Evolutionary conservation across 2,888 invertebrate genomes (phyloP).

Genomic region (Drosophila emarginata): DNA sequence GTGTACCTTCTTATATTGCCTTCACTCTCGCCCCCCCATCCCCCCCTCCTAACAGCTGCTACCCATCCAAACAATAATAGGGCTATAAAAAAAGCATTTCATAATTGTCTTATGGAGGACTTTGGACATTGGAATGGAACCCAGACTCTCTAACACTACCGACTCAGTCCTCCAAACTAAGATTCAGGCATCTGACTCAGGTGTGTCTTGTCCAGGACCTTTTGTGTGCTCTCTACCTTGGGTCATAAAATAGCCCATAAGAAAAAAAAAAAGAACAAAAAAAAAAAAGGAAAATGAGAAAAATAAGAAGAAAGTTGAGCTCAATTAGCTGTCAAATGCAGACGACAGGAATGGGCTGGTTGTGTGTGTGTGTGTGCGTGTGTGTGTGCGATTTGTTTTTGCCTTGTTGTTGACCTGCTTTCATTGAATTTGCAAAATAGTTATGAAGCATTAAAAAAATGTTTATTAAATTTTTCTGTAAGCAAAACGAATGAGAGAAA

Average conservation of each 20-base stretch:
- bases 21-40: not conserved
- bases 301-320: conserved; percentile 34
- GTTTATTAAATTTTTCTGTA: conserved; percentile 54
- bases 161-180: conserved; percentile 5
- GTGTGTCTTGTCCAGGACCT: conserved; percentile 32
- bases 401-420: conserved; percentile 14
- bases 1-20: not conserved
- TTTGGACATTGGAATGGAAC: conserved; percentile 16
- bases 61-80: conserved; percentile 50
- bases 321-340: conserved; percentile 72
- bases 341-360: conserved; percentile 24
- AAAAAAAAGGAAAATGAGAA: not conserved
- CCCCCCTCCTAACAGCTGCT: conserved; percentile 5
- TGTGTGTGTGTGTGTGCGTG: conserved; percentile 7
- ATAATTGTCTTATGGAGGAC: conserved; percentile 69
- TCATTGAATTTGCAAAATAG: conserved; percentile 51
- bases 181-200: conserved; percentile 10
- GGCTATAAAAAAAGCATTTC: conserved; percentile 71
- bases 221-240: conserved; percentile 42
- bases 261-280: conserved; percentile 1
- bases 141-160: conserved; percentile 14
- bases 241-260: conserved; percentile 60
- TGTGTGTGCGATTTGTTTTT: not conserved
- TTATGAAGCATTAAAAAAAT: conserved; percentile 39
- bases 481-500: conserved; percentile 35